Conservation (phyloP, 2,888 invertebrate genomes). For the Perithous albicinctus region DNA sequence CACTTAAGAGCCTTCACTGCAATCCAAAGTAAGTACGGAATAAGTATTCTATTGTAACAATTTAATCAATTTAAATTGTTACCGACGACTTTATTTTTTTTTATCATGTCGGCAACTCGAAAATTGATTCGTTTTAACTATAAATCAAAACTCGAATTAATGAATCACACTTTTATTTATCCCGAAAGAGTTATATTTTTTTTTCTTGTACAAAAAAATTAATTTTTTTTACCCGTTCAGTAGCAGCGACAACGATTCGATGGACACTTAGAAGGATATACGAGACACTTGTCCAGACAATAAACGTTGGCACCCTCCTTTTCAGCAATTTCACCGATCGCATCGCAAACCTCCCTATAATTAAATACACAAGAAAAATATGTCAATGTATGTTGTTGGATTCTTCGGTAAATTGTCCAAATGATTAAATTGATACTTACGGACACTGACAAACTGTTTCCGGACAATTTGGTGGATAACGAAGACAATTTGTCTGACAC, state of each 20-base stretch:
- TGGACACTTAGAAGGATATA: conserved; percentile 91
- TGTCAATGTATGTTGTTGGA: background rate
- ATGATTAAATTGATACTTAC: conserved; percentile 87
- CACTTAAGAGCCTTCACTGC: too few species aligned
- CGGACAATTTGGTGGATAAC: conserved; percentile 95
- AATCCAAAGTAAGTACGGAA: too few species aligned
- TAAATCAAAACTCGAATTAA: too few species aligned
- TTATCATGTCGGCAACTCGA: too few species aligned
- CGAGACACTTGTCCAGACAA: conserved; percentile 94
- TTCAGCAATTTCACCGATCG: conserved; percentile 91
- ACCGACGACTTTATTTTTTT: too few species aligned
- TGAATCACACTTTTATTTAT: too few species aligned
- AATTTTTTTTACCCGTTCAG: too few species aligned
- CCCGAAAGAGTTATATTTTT: too few species aligned
- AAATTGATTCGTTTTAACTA: too few species aligned
- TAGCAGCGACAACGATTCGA: conserved; percentile 90
- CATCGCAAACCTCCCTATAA: conserved; percentile 92
- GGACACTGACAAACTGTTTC: conserved; percentile 91
- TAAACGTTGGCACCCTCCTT: conserved; percentile 92
- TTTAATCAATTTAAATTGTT: too few species aligned
- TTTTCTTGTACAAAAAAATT: too few species aligned
- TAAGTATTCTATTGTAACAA: too few species aligned
- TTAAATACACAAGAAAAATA: background rate
- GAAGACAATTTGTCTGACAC: conserved; percentile 94
- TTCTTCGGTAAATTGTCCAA: background rate